phyloP scores from a whole-genome alignment of 2,797 vertebrate species.

The Helarctos malayanus region DNA sequence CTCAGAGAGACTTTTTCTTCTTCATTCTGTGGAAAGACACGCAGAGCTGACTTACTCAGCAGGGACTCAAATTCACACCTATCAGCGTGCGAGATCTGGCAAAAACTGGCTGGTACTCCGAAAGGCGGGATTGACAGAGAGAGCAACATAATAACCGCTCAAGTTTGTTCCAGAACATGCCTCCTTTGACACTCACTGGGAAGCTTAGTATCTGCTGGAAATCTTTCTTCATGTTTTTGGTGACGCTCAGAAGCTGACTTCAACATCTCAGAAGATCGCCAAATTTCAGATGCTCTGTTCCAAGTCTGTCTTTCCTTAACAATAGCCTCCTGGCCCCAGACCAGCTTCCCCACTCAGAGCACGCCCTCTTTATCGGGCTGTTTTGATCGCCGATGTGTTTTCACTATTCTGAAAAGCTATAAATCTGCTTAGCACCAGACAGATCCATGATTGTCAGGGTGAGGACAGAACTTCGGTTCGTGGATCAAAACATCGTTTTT shows the following conservation, averaged over 20 bases:
- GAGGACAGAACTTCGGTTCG: not conserved
- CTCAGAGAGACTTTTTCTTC: not conserved
- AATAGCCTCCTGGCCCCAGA: not conserved
- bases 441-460: not conserved
- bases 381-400: not conserved
- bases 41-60: not conserved
- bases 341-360: not conserved
- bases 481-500: not conserved
- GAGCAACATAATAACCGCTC: not conserved
- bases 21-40: not conserved
- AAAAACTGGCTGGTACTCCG: not conserved
- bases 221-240: slow-evolving; percentile 26
- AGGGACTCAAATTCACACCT: not conserved
- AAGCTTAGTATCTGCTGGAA: slow-evolving; percentile 19
- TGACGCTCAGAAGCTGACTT: slow-evolving; percentile 11
- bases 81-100: not conserved
- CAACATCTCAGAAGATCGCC: not conserved
- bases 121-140: not conserved
- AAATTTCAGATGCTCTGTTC: not conserved
- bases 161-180: not conserved
- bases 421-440: not conserved
- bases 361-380: not conserved
- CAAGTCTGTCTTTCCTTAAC: not conserved
- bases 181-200: not conserved
- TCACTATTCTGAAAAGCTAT: slow-evolving; percentile 9